A percentile compares a stretch with the other conserved stretches of the same genome.
phyloP scores from a whole-genome alignment of 1,140 invertebrate species.

The Neuroterus valhalla region DNA sequence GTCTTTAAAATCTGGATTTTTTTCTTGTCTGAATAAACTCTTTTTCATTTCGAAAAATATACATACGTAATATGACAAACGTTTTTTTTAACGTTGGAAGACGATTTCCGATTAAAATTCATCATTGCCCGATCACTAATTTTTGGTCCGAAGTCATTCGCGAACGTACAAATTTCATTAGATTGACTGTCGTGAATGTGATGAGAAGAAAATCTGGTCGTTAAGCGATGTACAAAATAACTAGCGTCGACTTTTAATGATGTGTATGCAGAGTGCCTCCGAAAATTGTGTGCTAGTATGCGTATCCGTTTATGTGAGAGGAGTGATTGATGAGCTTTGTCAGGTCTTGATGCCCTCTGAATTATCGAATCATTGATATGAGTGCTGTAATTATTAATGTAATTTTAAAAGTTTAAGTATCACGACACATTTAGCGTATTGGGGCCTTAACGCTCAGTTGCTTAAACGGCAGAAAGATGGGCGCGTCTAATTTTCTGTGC shows the following conservation, averaged over 20 bases:
- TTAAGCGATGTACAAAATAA: conserved; percentile 7
- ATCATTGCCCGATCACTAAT: not conserved
- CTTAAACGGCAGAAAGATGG: conserved; percentile 52
- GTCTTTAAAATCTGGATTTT: too few relatives aligned
- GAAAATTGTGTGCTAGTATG: conserved; percentile 10
- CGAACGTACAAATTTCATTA: conserved; percentile 37
- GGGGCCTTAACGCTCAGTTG: conserved; percentile 60
- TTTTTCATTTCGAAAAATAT: too few relatives aligned
- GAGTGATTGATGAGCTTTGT: not conserved
- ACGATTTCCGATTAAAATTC: not conserved
- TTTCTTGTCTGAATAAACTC: too few relatives aligned
- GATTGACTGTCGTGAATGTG: conserved; percentile 20
- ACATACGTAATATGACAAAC: too few relatives aligned
- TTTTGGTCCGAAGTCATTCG: conserved; percentile 32
- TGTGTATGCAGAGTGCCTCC: not conserved
- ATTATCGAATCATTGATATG: conserved; percentile 35
- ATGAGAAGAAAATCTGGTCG: conserved; percentile 19
- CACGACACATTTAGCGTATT: conserved; percentile 48
- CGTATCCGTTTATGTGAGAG: not conserved
- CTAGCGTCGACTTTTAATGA: conserved; percentile 14
- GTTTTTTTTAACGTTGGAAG: too few relatives aligned
- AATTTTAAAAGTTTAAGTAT: conserved; percentile 13
- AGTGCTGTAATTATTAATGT: conserved; percentile 14
- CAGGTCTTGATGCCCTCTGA: not conserved
- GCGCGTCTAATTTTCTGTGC: conserved; percentile 43